Evolutionary conservation across 2,113 vertebrate species (phyloP).

Genomic region (Takifugu flavidus): DNA sequence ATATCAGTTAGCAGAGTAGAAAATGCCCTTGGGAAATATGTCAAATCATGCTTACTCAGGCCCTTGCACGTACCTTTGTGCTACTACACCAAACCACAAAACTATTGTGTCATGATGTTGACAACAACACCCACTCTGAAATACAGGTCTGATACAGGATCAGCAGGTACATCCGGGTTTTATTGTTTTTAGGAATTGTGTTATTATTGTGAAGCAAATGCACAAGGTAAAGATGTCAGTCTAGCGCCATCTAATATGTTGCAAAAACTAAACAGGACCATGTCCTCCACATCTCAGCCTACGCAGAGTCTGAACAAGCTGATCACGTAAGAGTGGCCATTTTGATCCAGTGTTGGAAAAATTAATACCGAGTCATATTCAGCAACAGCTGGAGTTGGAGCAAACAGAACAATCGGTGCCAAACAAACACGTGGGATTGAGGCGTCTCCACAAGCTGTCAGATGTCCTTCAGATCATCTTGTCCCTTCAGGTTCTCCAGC

Average conservation of each 20-base stretch:
- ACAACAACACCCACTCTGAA: background rate
- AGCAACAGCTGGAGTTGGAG: too few relatives aligned
- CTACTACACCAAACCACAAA: background rate
- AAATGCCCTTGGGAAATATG: too few relatives aligned
- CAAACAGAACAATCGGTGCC: too few relatives aligned
- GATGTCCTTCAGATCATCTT: conserved; percentile 63
- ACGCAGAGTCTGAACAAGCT: background rate
- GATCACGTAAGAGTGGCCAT: background rate
- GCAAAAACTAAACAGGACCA: too few relatives aligned
- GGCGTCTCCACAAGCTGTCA: conserved; percentile 13
- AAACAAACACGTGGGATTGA: too few relatives aligned
- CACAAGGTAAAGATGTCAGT: too few relatives aligned
- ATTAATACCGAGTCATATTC: too few relatives aligned
- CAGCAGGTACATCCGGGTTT: background rate
- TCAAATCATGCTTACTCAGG: background rate
- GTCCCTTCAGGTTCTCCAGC: conserved; percentile 57
- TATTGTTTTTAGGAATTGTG: background rate
- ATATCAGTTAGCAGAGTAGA: conserved; percentile 6
- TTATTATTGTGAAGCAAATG: too few relatives aligned
- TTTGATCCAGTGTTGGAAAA: background rate
- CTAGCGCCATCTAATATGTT: too few relatives aligned
- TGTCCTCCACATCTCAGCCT: too few relatives aligned
- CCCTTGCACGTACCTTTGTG: background rate
- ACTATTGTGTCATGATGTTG: too few relatives aligned
- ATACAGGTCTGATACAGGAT: background rate